Percentiles rank a stretch among this genome's conserved stretches.
phyloP scores from a whole-genome alignment of 1,140 invertebrate species.

The Penaeus vannamei region DNA sequence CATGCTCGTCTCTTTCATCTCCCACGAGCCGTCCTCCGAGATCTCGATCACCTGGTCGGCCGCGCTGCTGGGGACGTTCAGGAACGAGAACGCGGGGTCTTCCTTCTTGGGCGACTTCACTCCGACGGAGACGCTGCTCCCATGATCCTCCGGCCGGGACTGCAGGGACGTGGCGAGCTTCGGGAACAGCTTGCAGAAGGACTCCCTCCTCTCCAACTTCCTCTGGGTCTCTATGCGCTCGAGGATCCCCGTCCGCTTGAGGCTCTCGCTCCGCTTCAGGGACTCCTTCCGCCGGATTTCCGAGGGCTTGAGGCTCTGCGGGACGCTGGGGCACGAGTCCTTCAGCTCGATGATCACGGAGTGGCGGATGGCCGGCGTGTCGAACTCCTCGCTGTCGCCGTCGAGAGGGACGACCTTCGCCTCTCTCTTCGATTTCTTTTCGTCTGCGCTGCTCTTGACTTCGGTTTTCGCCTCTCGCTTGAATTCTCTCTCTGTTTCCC shows the following conservation, averaged over 20 bases:
- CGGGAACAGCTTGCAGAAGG: constrained; percentile 38
- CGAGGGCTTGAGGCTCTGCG: constrained; percentile 48
- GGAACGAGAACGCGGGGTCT: constrained; percentile 31
- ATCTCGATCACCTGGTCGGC: constrained; percentile 67
- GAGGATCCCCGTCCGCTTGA: constrained; percentile 41
- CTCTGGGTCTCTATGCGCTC: constrained; percentile 16
- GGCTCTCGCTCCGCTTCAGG: constrained; percentile 45
- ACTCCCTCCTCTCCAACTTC: constrained; percentile 36
- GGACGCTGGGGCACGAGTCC: constrained; percentile 48
- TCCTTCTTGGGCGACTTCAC: constrained; percentile 43
- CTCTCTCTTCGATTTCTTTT: not conserved
- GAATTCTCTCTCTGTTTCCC: not conserved
- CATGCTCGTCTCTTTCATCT: constrained; percentile 44
- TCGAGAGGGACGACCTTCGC: constrained; percentile 40
- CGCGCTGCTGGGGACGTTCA: not conserved
- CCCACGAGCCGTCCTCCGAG: constrained; percentile 68
- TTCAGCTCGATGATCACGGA: constrained; percentile 67
- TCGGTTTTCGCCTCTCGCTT: too few relatives aligned
- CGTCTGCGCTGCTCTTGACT: too few relatives aligned
- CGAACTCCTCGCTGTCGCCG: constrained; percentile 49
- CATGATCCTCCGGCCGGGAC: constrained; percentile 6
- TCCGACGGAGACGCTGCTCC: constrained; percentile 36
- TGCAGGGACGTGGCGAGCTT: not conserved
- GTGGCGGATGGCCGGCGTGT: constrained; percentile 64
- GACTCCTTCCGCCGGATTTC: constrained; percentile 53